Evolutionary conservation across 2,888 invertebrate genomes (phyloP), one percentile per base, ranked within the genome.

Genomic region (Nephrocerus scutellatus): DNA sequence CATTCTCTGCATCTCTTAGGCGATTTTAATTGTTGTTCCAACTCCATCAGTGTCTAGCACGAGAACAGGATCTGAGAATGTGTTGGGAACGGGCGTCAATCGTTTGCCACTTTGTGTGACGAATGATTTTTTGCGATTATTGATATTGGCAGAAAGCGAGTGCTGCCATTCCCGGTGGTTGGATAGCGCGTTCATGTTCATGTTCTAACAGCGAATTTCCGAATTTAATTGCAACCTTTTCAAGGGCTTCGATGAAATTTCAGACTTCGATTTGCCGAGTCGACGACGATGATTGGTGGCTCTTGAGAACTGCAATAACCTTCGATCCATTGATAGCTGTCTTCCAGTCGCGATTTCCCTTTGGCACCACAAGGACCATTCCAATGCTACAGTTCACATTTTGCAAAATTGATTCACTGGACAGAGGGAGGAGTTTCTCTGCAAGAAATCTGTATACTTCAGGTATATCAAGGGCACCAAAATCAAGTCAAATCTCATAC

Each of bases 41-140:
- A 97, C 96, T n/a, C 97, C 97, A 71, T 96, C 96, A 0, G 96
- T 89, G 1, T 95, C 95, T 26, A 95, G 80, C 0, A 97, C 89
- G 1, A 98, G 72, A 16, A 95, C 76, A 1, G 95, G 91, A 63
- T 93, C 87, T 36, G 71, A 71, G 52, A 64, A 74, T 1, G 46
- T 53, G 0, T 68, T 62, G 34, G 67, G 62, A 3, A 67, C 42
- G 4, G 56, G 54, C 1, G 57, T 64, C 6, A 67, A 69, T 58
- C 57, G 61, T 52, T 29, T 70, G 47, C 46, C 64, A 44, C 41
- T 43, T 20, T 30, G 53, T 36, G 48, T 60, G 43, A 30, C 49
- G 49, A 56, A 49, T 30, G 38, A 55, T 39, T 49, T 60, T 29
- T 59, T 62, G 59, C 34, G 51, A 4, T 49, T 42, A n/a, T 44